These are phyloP conservation scores for Rotaria magnacalcarata DNA, from an alignment of 2,888 invertebrate genomes.

Conservation along the genomic window DNA sequence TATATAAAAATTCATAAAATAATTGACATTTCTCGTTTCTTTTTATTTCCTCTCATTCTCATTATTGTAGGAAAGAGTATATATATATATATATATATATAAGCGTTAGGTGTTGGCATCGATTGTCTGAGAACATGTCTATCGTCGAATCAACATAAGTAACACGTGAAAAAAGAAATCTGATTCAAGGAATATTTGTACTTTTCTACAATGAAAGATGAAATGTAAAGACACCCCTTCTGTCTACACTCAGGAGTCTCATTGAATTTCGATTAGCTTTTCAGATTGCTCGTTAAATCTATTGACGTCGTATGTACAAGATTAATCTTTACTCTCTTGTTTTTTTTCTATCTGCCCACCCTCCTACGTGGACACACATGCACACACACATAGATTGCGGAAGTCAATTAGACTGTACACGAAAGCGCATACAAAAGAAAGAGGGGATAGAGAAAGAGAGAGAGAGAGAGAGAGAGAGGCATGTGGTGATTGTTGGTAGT, in stretches of 20 bases:
- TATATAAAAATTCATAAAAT: background rate
- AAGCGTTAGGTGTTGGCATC: background rate
- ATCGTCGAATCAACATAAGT: background rate
- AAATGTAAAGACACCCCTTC: background rate
- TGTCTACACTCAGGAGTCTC: background rate
- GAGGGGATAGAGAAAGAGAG: background rate
- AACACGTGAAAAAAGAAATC: background rate
- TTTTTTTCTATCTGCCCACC: background rate
- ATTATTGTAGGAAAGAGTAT: background rate
- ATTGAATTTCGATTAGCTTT: constrained; percentile 10
- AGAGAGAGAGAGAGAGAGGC: background rate
- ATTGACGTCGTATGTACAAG: background rate
- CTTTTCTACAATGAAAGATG: background rate
- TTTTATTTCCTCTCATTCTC: background rate
- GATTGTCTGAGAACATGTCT: constrained; percentile 15
- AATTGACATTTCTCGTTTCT: constrained; percentile 26
- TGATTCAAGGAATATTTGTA: background rate
- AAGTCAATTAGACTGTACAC: constrained; percentile 13
- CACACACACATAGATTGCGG: background rate
- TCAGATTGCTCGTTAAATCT: background rate
- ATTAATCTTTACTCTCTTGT: background rate
- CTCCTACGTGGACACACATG: background rate
- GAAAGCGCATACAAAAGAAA: background rate
- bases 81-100: background rate
- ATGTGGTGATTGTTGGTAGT: background rate